Conservation (phyloP, 2,113 vertebrate genomes). For the Corythornis cristatus region DNA sequence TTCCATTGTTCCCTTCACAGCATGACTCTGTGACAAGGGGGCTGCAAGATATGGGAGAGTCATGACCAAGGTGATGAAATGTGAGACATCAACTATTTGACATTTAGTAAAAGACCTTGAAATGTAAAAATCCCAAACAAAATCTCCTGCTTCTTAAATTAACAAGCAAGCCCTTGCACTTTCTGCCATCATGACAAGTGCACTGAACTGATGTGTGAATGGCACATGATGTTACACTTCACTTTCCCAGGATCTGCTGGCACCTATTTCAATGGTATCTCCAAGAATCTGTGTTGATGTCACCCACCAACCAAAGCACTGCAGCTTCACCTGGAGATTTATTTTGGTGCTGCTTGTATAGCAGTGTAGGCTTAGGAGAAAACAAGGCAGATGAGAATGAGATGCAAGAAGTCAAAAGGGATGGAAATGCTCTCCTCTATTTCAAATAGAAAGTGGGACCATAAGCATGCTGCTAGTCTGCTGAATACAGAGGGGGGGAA, state of each 20-base stretch:
- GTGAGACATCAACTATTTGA: background rate
- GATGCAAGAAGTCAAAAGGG: background rate
- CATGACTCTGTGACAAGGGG: background rate
- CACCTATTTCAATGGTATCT: background rate
- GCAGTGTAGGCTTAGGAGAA: background rate
- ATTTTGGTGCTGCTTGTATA: background rate
- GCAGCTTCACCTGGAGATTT: background rate
- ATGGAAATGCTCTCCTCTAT: background rate
- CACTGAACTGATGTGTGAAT: background rate
- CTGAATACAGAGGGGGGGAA: background rate
- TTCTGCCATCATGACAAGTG: background rate
- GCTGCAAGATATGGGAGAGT: background rate
- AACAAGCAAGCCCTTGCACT: background rate
- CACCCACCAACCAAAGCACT: background rate
- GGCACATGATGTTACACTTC: background rate
- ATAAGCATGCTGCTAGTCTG: background rate
- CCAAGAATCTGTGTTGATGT: background rate
- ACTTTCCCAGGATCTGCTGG: background rate
- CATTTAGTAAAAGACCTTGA: background rate
- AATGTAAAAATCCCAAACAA: background rate
- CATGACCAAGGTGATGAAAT: background rate
- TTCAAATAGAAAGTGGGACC: background rate
- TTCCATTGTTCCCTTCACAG: background rate
- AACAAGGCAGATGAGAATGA: background rate
- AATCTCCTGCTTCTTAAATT: background rate